Conservation (phyloP, 2,797 vertebrate species). For the Gouania willdenowi region DNA sequence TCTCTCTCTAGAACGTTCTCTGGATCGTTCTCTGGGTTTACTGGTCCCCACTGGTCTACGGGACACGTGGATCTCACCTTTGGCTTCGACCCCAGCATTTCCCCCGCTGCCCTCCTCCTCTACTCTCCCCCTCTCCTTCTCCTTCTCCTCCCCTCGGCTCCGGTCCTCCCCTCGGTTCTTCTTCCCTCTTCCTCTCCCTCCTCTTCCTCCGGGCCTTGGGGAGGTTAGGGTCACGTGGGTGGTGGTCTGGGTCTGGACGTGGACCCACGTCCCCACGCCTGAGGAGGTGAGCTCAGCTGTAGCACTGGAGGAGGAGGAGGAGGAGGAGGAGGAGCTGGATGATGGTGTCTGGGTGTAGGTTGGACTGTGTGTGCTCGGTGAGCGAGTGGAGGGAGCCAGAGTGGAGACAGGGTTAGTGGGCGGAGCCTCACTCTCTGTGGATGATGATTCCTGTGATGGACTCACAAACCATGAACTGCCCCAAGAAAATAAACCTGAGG, state of each 20-base stretch:
- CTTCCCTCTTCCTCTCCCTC: conserved; percentile 58
- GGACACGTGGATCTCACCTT: conserved; percentile 72
- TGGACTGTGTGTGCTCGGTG: conserved; percentile 22
- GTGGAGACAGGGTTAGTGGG: conserved; percentile 40
- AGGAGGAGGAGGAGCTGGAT: conserved; percentile 24
- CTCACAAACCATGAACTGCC: conserved; percentile 46
- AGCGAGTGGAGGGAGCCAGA: conserved; percentile 25
- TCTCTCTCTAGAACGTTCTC: conserved; percentile 63
- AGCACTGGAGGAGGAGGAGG: conserved; percentile 28
- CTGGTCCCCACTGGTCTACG: conserved; percentile 46
- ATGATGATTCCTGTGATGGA: conserved; percentile 17
- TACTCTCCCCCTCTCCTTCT: conserved; percentile 41
- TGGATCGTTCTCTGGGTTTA: conserved; percentile 63
- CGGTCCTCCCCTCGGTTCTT: conserved; percentile 63
- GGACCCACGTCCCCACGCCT: conserved; percentile 37
- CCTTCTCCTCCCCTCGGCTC: conserved; percentile 44
- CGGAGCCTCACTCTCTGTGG: conserved; percentile 33
- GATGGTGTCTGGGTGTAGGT: conserved; percentile 21
- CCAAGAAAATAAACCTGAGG: conserved; percentile 59
- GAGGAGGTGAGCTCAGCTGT: conserved; percentile 22
- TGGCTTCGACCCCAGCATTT: conserved; percentile 53
- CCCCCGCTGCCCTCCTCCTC: conserved; percentile 64
- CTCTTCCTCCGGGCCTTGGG: conserved; percentile 41
- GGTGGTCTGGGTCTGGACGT: conserved; percentile 39
- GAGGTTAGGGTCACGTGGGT: conserved; percentile 46